Conservation (phyloP, 2,797 vertebrate species). For the Lerista edwardsae region DNA sequence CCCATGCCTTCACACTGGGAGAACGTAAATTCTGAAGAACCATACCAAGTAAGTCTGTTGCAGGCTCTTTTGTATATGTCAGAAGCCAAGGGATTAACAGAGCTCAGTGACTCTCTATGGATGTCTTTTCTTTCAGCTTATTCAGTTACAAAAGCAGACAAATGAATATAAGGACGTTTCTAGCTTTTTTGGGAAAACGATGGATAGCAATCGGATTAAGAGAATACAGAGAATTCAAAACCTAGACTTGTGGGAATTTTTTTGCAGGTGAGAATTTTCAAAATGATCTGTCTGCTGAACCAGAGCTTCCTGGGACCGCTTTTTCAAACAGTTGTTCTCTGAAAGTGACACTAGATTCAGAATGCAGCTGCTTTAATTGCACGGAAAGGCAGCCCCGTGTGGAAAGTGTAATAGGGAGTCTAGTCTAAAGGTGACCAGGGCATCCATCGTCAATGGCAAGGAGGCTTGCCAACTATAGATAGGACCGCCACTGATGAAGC, state of each 20-base stretch:
- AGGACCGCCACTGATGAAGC: no score
- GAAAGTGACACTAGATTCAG: no score
- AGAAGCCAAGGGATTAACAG: conserved; percentile 5
- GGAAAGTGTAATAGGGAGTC: no score
- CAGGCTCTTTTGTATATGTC: neutral
- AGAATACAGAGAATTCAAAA: conserved; percentile 96
- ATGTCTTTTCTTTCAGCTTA: conserved; percentile 82
- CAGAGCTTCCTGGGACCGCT: no score
- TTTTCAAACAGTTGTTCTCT: no score
- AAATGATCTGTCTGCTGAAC: conserved; percentile 47
- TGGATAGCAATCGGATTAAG: conserved; percentile 89
- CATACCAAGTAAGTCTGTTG: conserved; percentile 87
- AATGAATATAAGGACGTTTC: conserved; percentile 95
- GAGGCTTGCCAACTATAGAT: no score
- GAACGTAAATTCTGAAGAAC: conserved; percentile 90
- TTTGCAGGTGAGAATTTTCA: conserved; percentile 88
- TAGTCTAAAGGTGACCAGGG: no score
- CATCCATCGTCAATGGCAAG: no score
- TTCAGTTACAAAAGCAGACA: conserved; percentile 89
- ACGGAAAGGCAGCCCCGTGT: no score
- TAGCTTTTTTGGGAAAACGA: conserved; percentile 90
- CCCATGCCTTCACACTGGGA: conserved; percentile 96
- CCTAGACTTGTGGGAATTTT: conserved; percentile 97
- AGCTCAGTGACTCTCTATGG: conserved; percentile 41
- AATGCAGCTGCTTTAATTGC: no score